These are phyloP conservation scores for Onchidella celtica DNA, from an alignment of 2,888 invertebrate species.

Conservation along the genomic window DNA sequence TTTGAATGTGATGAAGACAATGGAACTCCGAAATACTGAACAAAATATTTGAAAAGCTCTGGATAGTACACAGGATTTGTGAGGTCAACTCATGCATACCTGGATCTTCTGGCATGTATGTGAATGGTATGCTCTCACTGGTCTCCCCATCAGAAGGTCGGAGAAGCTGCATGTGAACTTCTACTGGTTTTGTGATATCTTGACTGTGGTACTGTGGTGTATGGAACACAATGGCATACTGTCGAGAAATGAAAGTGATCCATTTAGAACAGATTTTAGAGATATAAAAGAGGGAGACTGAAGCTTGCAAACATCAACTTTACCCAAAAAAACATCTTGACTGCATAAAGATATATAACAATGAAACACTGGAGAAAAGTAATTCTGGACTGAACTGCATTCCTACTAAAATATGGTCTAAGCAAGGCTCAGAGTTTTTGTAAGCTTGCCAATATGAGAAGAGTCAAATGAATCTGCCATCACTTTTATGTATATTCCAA, in stretches of 20 bases:
- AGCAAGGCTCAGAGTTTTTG: too few species aligned
- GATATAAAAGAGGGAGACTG: not conserved
- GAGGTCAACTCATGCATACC: too few species aligned
- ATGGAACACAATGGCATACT: slow-evolving; percentile 83
- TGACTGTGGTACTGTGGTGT: slow-evolving; percentile 89
- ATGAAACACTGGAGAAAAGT: not conserved
- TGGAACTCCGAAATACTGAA: too few species aligned
- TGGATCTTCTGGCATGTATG: slow-evolving; percentile 82
- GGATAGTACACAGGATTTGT: too few species aligned
- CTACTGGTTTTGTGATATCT: slow-evolving; percentile 87
- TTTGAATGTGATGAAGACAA: too few species aligned
- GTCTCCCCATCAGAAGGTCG: slow-evolving; percentile 87
- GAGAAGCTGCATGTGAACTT: slow-evolving; percentile 90
- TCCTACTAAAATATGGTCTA: too few species aligned
- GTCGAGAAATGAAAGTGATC: slow-evolving; percentile 45
- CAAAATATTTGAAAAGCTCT: too few species aligned
- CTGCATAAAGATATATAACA: not conserved
- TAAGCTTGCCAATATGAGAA: too few species aligned
- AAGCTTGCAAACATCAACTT: not conserved
- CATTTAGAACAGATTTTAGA: too few species aligned
- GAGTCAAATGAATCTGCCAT: too few species aligned
- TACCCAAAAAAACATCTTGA: not conserved
- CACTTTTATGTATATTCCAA: too few species aligned
- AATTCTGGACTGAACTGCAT: too few species aligned
- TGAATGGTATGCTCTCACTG: slow-evolving; percentile 89